Evolutionary conservation across 2,113 vertebrate species (phyloP), one percentile per base, ranked within the genome.

Genomic region (Mixornis gularis): DNA sequence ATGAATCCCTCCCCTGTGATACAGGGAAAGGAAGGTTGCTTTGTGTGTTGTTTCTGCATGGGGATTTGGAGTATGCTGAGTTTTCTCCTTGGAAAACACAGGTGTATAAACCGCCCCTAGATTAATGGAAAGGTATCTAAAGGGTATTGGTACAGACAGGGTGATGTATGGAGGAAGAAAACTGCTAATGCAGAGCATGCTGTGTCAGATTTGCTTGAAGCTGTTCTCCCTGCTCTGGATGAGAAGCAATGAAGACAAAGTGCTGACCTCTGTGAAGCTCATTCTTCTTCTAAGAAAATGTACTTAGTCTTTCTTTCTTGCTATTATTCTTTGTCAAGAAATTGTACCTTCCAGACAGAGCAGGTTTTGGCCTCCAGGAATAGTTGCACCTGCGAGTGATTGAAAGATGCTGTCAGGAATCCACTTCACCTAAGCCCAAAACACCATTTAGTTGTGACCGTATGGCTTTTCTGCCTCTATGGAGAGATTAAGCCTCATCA

Each of bases 321-420:
- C 80, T 81, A 76, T 97, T 95, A 92, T 43, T 96, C 94, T 92
- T 89, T 88, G 89, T 92, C 90, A 95, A 92, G 85, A 85, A 96
- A 79, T 86, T 10, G 40, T 89, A 60, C 93, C 94, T 92, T 92
- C 90, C 76, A 90, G 79, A 56, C 44, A 94, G 72, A 92, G 85
- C 89, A 94, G 73, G 89, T 93, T 94, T 94, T 55, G 44, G 64
- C 91, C 94, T 94, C 94, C 79, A 95, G 95, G 80, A 96, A 89
- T 49, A 71, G 69, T 66, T 93, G 60, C 82, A 87, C 74, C 72
- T 82, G 62, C 78, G 90, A 96, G 85, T 95, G 96, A 97, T 93
- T 65, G 95, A 97, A 94, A 87, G 86, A 60, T 89, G 32, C 91
- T 94, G 93, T 95, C 89, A 92, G 92, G 77, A 93, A 78, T 84